Percentiles rank a stretch among this genome's conserved stretches.
These are phyloP conservation scores for Anhinga anhinga DNA, from an alignment of 2,113 vertebrate genomes.

Conservation along the genomic window DNA sequence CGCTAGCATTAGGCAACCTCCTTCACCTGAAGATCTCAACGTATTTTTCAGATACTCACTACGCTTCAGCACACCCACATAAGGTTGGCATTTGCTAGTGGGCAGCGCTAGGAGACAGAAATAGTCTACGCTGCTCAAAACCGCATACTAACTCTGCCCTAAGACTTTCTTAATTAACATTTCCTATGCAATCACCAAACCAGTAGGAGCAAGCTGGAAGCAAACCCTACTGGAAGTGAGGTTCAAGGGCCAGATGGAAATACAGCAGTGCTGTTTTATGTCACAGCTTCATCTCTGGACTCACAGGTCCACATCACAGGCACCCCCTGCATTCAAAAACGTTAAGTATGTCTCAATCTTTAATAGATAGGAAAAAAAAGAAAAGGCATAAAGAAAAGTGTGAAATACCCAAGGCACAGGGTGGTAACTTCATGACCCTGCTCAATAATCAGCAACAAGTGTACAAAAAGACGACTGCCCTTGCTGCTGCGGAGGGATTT, in stretches of 20 bases:
- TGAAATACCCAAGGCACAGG: not conserved
- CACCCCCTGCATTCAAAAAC: not conserved
- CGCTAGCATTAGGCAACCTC: not conserved
- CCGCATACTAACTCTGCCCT: not conserved
- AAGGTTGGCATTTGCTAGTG: not conserved
- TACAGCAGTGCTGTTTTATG: not conserved
- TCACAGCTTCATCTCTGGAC: not conserved
- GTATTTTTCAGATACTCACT: not conserved
- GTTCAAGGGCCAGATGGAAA: not conserved
- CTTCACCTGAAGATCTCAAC: not conserved
- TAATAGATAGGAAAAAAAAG: not conserved
- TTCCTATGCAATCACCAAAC: not conserved
- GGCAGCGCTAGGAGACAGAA: conserved; percentile 2
- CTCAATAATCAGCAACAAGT: not conserved
- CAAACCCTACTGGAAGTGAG: not conserved
- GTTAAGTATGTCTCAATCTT: not conserved
- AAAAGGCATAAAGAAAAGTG: not conserved
- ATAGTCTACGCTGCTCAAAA: not conserved
- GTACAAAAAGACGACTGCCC: not conserved
- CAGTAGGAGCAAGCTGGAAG: not conserved
- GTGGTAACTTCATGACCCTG: not conserved
- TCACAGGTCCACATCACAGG: not conserved
- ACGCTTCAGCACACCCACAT: not conserved
- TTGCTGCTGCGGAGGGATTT: not conserved
- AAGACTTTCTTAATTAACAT: not conserved